Percentiles rank a stretch among this genome's conserved stretches.
Evolutionary conservation across 1,140 invertebrate genomes (phyloP).

Genomic region (Polypedilum pembai): DNA sequence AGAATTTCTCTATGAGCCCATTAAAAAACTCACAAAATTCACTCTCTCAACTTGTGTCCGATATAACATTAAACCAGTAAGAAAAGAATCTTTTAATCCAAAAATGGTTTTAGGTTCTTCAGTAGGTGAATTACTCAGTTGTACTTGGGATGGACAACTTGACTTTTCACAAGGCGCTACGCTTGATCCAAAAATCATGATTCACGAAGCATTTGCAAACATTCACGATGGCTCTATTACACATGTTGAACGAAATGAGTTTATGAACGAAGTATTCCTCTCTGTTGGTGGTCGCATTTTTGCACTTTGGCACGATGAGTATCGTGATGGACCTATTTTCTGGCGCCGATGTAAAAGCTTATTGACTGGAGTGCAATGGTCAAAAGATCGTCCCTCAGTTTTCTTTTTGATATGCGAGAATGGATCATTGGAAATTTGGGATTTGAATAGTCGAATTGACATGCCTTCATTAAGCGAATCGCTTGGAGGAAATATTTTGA

Average conservation of each 20-base stretch:
- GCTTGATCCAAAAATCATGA: constrained; percentile 45
- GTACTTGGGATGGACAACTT: constrained; percentile 45
- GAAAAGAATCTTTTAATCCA: constrained; percentile 21
- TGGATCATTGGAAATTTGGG: constrained; percentile 53
- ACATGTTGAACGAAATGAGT: constrained; percentile 49
- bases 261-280: constrained; percentile 47
- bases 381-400: constrained; percentile 44
- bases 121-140: constrained; percentile 34
- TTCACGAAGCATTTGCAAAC: constrained; percentile 43
- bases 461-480: constrained; percentile 44
- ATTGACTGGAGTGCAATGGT: constrained; percentile 50
- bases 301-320: constrained; percentile 51
- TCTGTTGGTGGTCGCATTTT: constrained; percentile 52
- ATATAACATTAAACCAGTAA: constrained; percentile 32
- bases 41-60: constrained; percentile 33
- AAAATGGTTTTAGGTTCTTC: constrained; percentile 27
- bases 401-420: constrained; percentile 47
- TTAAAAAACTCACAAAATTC: constrained; percentile 36
- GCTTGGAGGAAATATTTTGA: constrained; percentile 44
- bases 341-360: constrained; percentile 47
- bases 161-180: constrained; percentile 44
- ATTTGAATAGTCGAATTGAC: constrained; percentile 48
- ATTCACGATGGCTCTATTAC: constrained; percentile 61
- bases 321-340: constrained; percentile 45
- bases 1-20: constrained; percentile 35